These are phyloP conservation scores for Gibbula magus DNA, from an alignment of 2,888 invertebrate genomes.

Conservation along the genomic window DNA sequence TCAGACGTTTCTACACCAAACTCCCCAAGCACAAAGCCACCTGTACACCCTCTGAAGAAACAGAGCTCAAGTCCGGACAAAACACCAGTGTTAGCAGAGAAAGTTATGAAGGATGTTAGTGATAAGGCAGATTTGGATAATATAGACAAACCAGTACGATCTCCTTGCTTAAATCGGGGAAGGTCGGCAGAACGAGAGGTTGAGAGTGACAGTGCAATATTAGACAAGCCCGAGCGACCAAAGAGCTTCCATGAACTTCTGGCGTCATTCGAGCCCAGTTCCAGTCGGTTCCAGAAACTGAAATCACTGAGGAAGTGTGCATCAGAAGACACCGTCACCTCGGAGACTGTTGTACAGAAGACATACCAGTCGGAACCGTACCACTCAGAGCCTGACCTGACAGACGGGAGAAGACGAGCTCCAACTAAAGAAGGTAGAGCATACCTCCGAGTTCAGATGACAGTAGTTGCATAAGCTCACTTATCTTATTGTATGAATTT, in stretches of 20 bases:
- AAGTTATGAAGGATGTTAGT: conserved; percentile 9
- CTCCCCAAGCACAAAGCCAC: conserved; percentile 52
- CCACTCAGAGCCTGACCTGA: conserved; percentile 45
- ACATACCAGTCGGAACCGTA: conserved; percentile 52
- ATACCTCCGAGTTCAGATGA: conserved; percentile 11
- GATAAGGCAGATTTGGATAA: conserved; percentile 16
- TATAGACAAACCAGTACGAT: background rate
- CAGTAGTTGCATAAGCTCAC: background rate
- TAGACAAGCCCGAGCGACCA: conserved; percentile 52
- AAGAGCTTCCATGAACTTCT: conserved; percentile 67
- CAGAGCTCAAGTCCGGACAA: conserved; percentile 47
- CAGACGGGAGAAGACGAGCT: background rate
- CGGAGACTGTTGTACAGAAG: conserved; percentile 51
- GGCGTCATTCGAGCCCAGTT: conserved; percentile 59
- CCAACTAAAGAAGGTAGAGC: conserved; percentile 26
- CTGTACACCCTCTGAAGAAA: conserved; percentile 50
- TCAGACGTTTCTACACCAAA: conserved; percentile 30
- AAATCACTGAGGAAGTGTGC: conserved; percentile 58
- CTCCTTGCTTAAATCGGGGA: conserved; percentile 1
- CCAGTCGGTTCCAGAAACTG: conserved; percentile 46
- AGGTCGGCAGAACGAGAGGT: conserved; percentile 10
- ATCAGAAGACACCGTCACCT: conserved; percentile 56
- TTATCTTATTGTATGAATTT: no score
- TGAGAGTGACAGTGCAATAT: conserved; percentile 9
- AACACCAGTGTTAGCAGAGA: background rate